Percentiles rank a stretch among this genome's conserved stretches.
Evolutionary conservation across 2,888 invertebrate species (phyloP).

Genomic region (Mimumesa dahlbomi): DNA sequence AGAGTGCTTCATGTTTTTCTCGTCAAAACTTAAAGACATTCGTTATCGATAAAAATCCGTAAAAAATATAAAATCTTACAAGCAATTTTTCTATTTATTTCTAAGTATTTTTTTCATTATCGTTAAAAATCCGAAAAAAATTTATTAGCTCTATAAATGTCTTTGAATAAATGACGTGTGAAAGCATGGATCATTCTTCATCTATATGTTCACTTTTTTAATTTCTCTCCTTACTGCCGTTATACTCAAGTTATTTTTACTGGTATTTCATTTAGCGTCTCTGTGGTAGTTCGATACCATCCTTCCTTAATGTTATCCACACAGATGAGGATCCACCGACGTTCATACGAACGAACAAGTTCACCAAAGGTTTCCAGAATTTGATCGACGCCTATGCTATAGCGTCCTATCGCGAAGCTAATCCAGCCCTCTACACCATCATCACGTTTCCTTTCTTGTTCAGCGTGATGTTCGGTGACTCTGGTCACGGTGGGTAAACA

Average conservation of each 20-base stretch:
- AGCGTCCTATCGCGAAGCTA: conserved; percentile 95
- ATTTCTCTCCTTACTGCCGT: no score
- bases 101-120: not conserved
- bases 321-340: conserved; percentile 92
- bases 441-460: conserved; percentile 97
- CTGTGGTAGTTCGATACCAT: conserved; percentile 93
- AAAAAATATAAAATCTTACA: no score
- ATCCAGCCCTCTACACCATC: conserved; percentile 90
- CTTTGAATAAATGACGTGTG: no score
- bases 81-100: no score
- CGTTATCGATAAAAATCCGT: no score
- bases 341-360: conserved; percentile 94
- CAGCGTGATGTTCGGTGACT: conserved; percentile 97
- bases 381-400: conserved; percentile 97
- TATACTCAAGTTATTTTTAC: not conserved
- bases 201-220: no score
- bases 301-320: conserved; percentile 94
- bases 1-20: no score
- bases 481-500: conserved; percentile 90
- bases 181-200: no score
- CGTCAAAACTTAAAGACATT: no score
- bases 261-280: conserved; percentile 81
- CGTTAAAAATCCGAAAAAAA: no score
- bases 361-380: conserved; percentile 95
- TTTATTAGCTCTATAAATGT: no score